Conservation (phyloP, 1,140 invertebrate genomes). For the Magallana angulata region DNA sequence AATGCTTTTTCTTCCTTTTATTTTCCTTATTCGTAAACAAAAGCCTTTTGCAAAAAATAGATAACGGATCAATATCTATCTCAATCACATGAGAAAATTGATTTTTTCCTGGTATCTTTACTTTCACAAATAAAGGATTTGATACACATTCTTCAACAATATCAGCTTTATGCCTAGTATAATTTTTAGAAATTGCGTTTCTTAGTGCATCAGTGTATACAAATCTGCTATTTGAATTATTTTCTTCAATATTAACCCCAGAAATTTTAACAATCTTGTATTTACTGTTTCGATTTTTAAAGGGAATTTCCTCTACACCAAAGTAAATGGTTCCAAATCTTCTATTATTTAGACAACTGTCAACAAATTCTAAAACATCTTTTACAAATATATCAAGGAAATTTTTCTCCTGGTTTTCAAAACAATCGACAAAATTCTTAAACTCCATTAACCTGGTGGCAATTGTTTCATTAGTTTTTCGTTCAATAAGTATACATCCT, state of each 20-base stretch:
- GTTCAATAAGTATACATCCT: too few relatives aligned
- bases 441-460: slow-evolving; percentile 36
- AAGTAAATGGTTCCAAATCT: slow-evolving; percentile 58
- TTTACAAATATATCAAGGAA: neutral
- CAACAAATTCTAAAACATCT: slow-evolving; percentile 46
- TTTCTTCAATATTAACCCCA: slow-evolving; percentile 1
- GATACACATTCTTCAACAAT: slow-evolving; percentile 43
- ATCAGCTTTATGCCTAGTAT: neutral
- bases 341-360: slow-evolving; percentile 50
- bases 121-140: slow-evolving; percentile 48
- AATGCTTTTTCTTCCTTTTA: too few relatives aligned
- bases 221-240: slow-evolving; percentile 7
- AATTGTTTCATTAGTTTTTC: too few relatives aligned
- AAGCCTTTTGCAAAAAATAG: neutral
- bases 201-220: slow-evolving; percentile 40
- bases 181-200: slow-evolving; percentile 18
- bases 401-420: neutral
- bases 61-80: slow-evolving; percentile 50
- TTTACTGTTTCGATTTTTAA: neutral
- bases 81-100: slow-evolving; percentile 45
- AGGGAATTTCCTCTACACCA: slow-evolving; percentile 46
- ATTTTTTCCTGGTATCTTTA: neutral
- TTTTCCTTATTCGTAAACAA: too few relatives aligned
- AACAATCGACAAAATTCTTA: slow-evolving; percentile 34
- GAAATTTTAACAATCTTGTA: slow-evolving; percentile 33